Base-by-base conservation (phyloP, 2,797 vertebrate genomes). In the Argyrosomus regius region DNA sequence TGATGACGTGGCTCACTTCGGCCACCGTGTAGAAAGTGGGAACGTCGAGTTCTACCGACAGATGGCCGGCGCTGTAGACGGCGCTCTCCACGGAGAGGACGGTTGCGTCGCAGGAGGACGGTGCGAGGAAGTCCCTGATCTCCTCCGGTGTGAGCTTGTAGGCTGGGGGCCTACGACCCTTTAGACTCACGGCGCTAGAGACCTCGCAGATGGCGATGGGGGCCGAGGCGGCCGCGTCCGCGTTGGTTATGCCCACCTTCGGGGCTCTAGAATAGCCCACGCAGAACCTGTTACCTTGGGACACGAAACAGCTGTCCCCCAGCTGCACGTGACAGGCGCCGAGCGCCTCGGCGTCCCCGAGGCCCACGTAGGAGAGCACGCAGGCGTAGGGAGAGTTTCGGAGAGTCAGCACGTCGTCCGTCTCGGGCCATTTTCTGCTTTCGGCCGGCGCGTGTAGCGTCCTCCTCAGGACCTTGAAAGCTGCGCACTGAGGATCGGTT, bases 301-400 rank as follows among this genome's bases (percentile, higher is more conserved):
- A 31, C 28, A 31, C 28, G 5, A 31, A 31, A 31, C 28, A 31
- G 28, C 28, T 31, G 28, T 31, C 28, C 28, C 28, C 28, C 28
- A 31, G 28, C 28, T 31, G 28, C 28, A 3, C 28, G 28, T 31
- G 28, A 31, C 28, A 31, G 28, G 28, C 5, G 28, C 28, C 5
- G 28, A 31, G 28, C 4, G 28, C 28, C 28, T 31, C 28, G 0
- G 28, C 28, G 28, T 31, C 28, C 28, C 28, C 28, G 1, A 31
- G 28, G 28, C 67, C 76, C 5, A 65, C 28, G 52, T 78, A 78
- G 3, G 67, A n/a, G 1, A 78, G 76, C 17, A 64, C n/a, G 5
- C 76, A 78, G 0, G 67, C 53, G 31, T 78, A 78, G 2, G 67
- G 76, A 0, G 76, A 78, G 9, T 71, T 78, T 12, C 76, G 45